Evolutionary conservation across 2,113 vertebrate genomes (phyloP).

Genomic region (Recurvirostra avosetta): DNA sequence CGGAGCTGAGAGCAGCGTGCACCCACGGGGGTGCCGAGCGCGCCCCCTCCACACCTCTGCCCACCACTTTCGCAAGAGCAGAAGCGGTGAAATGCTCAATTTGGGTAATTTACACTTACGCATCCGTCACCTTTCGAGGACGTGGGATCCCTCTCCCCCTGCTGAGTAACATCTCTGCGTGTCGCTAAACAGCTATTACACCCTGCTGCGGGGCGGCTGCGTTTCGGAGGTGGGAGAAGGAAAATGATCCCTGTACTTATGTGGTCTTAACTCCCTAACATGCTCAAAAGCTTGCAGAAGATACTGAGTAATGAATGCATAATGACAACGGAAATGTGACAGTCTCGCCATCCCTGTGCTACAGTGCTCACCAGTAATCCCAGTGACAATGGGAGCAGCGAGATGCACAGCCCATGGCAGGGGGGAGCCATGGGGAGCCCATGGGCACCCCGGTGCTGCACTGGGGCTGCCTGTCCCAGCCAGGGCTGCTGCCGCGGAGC

Average conservation of each 20-base stretch:
- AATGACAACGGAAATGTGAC: neutral
- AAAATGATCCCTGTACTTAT: slow-evolving; percentile 46
- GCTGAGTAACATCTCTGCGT: neutral
- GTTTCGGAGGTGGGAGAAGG: slow-evolving; percentile 14
- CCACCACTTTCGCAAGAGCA: neutral
- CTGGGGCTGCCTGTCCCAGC: neutral
- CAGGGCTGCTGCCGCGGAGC: neutral
- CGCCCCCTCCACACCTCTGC: neutral
- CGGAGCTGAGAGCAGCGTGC: rapidly evolving
- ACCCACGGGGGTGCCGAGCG: neutral
- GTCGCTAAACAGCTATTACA: slow-evolving; percentile 20
- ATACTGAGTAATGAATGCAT: neutral
- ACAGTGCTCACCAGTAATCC: neutral
- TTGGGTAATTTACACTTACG: neutral
- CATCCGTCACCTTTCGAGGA: neutral
- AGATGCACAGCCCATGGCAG: neutral
- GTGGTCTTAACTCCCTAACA: neutral
- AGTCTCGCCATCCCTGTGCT: neutral
- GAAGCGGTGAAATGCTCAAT: neutral
- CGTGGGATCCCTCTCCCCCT: neutral
- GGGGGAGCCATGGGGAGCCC: neutral
- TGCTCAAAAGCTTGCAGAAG: neutral
- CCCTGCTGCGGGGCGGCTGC: neutral
- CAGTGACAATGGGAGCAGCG: neutral
- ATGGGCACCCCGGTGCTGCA: rapidly evolving